phyloP scores from a whole-genome alignment of 2,888 invertebrate genomes.

The Priocnemis perturbator region DNA sequence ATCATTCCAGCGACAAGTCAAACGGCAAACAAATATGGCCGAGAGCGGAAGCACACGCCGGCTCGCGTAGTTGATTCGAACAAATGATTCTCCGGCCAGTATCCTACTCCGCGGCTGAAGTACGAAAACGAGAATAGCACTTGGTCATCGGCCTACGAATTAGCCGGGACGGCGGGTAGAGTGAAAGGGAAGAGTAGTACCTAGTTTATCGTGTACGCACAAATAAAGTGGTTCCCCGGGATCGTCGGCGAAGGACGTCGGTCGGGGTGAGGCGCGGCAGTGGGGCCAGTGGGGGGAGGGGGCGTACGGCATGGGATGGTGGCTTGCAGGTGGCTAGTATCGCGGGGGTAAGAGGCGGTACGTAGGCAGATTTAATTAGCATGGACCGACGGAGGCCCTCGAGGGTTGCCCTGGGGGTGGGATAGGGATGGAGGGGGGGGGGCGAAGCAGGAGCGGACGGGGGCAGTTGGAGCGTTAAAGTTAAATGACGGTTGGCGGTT shows the following conservation, averaged over 20 bases:
- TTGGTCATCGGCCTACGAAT: neutral
- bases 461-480: conserved; percentile 71
- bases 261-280: conserved; percentile 24
- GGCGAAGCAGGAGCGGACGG: conserved; percentile 36
- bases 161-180: conserved; percentile 2
- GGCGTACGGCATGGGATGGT: conserved; percentile 7
- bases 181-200: conserved; percentile 22
- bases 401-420: conserved; percentile 51
- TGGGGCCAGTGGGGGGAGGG: too few species aligned
- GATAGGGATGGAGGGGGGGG: conserved; percentile 47
- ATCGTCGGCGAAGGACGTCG: conserved; percentile 37
- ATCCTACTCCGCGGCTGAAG: neutral
- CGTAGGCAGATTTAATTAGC: conserved; percentile 69
- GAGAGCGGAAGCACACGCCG: too few species aligned
- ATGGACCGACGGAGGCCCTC: conserved; percentile 62
- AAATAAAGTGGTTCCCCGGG: conserved; percentile 40
- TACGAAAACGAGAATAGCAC: conserved; percentile 1
- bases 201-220: conserved; percentile 26
- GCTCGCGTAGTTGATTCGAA: too few species aligned
- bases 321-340: conserved; percentile 27
- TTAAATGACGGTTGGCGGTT: conserved; percentile 75
- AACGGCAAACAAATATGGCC: too few species aligned
- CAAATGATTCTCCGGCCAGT: too few species aligned
- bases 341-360: conserved; percentile 44
- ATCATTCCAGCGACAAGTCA: too few species aligned